Base-by-base conservation (phyloP, 2,113 vertebrate genomes). In the Onychorhynchus coronatus region DNA sequence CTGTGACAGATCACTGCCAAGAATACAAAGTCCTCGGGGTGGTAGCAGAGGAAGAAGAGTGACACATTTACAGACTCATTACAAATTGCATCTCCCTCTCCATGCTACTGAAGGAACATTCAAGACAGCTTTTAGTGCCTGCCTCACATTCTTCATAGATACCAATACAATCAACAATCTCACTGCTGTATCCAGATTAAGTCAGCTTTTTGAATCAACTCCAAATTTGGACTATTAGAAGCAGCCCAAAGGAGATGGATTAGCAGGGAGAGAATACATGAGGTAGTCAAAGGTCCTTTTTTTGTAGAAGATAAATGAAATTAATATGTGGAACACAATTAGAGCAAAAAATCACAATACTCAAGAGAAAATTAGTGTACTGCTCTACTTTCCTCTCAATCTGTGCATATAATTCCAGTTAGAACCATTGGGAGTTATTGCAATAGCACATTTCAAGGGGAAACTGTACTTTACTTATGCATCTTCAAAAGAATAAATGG, bases 321-420 rank as follows among this genome's bases (percentile, higher is more conserved):
- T 90, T 93, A 92, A 88, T 95, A 92, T 49, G 75, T 74, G 79
- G 72, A 90, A 96, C 59, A 81, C 92, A 96, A 96, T 90, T 94
- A 91, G 88, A 96, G 79, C 79, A 94, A 92, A 93, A 94, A 96
- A 97, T 88, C 93, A 94, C 72, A 95, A 93, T 81, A 81, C 93
- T 84, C 95, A 24, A 71, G 93, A 91, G 95, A 77, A 96, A 94
- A 96, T 76, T 39, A 93, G 87, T 42, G 68, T 39, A 95, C 52
- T 92, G 91, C 68, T 96, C 93, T 72, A 97, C 92, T 97, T 97
- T 94, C 42, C 82, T 85, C 85, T 91, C 88, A 90, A 68, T 86
- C 79, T 91, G 88, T 86, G 83, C 68, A 72, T 71, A 52, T 78
- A 90, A 93, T 84, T 94, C 73, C 90, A 93, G 86, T 93, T 88